Base-by-base conservation (phyloP, 1,140 invertebrate genomes). In the Streblospio benedicti region DNA sequence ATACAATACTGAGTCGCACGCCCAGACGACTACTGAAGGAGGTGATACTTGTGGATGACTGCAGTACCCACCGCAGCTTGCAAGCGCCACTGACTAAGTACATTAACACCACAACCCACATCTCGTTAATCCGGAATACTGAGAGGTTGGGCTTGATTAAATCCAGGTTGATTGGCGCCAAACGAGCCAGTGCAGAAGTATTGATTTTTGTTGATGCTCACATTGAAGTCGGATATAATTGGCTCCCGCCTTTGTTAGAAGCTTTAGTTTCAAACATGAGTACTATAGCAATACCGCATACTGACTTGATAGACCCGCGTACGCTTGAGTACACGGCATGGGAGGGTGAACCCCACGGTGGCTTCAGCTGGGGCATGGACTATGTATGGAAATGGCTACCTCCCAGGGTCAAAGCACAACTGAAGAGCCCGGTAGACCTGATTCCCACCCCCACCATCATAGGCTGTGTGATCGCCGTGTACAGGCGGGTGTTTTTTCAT, bases 351-450 rank as follows among this genome's bases (percentile, higher is more conserved):
- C 41, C 44, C 14, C 31, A 55, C 56, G 91, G 91, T 47, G 90
- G 90, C 53, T 96, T 96, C 75, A 91, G 95, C 80, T 97, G 93
- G 93, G 93, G 92, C 79, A 80, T 96, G 23, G 91, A 93, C n/a
- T 68, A 65, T 51, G 57, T 53, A 2, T 69, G 67, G 94, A 93
- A 97, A 75, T 84, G 87, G 0, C 89, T 97, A 55, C 93, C 94
- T 0, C 88, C 95, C 43, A 82, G 84, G 55, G 93, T 16, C 3
- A 9, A 16, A 27, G 31, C 9, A 14, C 4, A 18, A 18, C 18
- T 4, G 14, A 30, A 20, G 14, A 41, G 12, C 4, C 31, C 18
- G 27, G 31, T 44, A 6, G 20, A 57, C 6, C 49, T 20, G 5
- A 12, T 57, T 23, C 49, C 4, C 12, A 23, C 57, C 12, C 92